Evolutionary conservation across 2,113 vertebrate genomes (phyloP).

Genomic region (Sarotherodon lohbergeri): DNA sequence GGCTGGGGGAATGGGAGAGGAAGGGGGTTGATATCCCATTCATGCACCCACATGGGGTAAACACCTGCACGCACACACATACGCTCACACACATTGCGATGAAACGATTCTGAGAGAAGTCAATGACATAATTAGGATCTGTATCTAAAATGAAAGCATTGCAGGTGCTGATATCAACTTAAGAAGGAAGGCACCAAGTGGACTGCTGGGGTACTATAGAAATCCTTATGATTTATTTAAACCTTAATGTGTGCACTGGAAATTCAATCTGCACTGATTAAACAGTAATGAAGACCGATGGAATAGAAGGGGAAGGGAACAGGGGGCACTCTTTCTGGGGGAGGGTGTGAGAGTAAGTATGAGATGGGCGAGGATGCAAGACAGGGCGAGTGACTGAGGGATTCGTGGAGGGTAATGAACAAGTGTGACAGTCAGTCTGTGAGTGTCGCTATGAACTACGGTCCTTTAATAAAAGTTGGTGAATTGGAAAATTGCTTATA

Average conservation of each 20-base stretch:
- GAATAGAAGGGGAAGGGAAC: not conserved
- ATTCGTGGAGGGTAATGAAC: not conserved
- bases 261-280: constrained; percentile 26
- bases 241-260: constrained; percentile 3
- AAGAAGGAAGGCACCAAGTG: not conserved
- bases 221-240: constrained; percentile 25
- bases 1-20: not conserved
- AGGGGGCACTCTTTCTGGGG: not conserved
- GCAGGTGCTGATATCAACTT: not conserved
- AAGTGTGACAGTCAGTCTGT: not conserved
- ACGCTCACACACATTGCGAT: not conserved
- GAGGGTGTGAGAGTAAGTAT: not conserved
- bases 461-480: constrained; percentile 25
- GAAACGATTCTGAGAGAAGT: not conserved
- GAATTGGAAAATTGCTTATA: constrained; percentile 46
- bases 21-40: not conserved
- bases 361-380: not conserved
- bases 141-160: not conserved
- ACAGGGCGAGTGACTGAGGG: not conserved
- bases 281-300: constrained; percentile 29
- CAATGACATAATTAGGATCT: constrained; percentile 21
- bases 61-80: not conserved
- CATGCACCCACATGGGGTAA: not conserved
- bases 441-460: not conserved
- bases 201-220: not conserved